Evolutionary conservation across 2,113 vertebrate species (phyloP).

Genomic region (Nerophis ophidion): DNA sequence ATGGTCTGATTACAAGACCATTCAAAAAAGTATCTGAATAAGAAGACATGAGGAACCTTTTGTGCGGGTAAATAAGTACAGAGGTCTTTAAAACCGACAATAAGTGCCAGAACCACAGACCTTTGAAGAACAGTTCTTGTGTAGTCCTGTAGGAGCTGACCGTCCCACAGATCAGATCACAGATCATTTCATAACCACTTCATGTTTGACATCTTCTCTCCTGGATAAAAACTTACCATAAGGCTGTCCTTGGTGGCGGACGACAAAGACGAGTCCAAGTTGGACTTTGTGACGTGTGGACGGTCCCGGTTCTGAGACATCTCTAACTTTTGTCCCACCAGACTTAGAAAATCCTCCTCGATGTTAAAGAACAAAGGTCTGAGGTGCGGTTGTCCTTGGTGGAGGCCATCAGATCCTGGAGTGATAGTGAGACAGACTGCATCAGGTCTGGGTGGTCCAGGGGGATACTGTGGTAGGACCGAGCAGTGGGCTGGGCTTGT

Average conservation of each 20-base stretch:
- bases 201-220: neutral
- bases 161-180: no score
- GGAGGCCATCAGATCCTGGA: slow-evolving; percentile 22
- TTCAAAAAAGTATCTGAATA: no score
- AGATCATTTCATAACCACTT: no score
- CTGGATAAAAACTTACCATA: slow-evolving; percentile 39
- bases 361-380: slow-evolving; percentile 2
- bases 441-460: slow-evolving; percentile 30
- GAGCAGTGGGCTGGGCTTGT: slow-evolving; percentile 49
- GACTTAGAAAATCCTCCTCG: neutral
- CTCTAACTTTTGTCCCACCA: slow-evolving; percentile 31
- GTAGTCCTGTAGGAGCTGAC: no score
- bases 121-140: no score
- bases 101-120: no score
- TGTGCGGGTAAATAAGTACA: no score
- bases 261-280: slow-evolving; percentile 48
- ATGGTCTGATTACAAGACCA: no score
- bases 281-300: slow-evolving; percentile 36
- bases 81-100: no score
- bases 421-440: slow-evolving; percentile 36
- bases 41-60: no score
- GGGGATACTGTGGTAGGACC: slow-evolving; percentile 35
- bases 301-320: slow-evolving; percentile 57
- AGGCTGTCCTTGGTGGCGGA: slow-evolving; percentile 43
- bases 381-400: slow-evolving; percentile 7